Evolutionary conservation across 2,113 vertebrate genomes (phyloP).

Genomic region (Hemiscyllium ocellatum): DNA sequence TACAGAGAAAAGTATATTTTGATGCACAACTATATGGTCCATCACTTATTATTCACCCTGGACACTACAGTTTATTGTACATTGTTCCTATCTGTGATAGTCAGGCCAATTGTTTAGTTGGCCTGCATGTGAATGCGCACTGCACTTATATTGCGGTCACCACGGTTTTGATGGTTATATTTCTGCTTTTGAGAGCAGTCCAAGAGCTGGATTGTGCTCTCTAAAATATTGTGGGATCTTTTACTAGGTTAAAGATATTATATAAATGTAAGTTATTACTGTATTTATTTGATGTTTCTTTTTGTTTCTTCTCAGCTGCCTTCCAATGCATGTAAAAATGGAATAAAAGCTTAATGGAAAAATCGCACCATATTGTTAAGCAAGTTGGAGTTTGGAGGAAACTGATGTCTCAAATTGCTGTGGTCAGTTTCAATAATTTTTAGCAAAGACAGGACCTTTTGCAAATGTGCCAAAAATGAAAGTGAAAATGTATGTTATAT

Average conservation of each 20-base stretch:
- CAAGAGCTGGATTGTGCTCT: not conserved
- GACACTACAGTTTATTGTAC: not conserved
- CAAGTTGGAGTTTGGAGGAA: not conserved
- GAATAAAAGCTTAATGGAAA: not conserved
- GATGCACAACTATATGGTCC: not conserved
- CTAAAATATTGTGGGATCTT: not conserved
- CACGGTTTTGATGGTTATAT: not conserved
- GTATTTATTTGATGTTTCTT: not conserved
- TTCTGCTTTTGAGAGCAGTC: not conserved
- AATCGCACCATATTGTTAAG: not conserved
- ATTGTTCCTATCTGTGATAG: not conserved
- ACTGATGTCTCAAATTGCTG: not conserved
- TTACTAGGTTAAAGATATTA: not conserved
- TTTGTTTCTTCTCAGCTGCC: not conserved
- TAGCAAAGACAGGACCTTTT: not conserved
- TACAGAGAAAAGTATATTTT: not conserved
- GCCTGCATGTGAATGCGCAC: not conserved
- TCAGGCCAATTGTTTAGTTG: not conserved
- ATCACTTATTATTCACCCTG: not conserved
- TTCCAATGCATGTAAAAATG: not conserved
- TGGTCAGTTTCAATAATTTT: not conserved
- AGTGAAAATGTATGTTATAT: not conserved
- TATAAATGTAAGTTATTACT: not conserved
- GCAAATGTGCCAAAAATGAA: not conserved
- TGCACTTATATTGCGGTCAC: not conserved